Base-by-base conservation (phyloP, 2,113 vertebrate species). In the Forbesichthys agassizii region DNA sequence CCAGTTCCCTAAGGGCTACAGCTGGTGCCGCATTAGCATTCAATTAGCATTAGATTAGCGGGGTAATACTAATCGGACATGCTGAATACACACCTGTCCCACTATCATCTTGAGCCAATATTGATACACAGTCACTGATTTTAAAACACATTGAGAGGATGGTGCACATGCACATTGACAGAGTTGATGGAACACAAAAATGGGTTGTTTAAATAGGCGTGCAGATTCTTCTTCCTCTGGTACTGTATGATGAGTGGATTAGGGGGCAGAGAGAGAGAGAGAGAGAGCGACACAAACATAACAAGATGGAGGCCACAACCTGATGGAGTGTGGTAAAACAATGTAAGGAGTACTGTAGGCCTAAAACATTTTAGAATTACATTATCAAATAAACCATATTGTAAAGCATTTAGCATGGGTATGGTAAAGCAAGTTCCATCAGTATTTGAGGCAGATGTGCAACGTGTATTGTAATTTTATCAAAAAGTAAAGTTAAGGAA, bases 11-110 rank as follows among this genome's bases (percentile, higher is more conserved):
- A 27, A 49, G 68, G 68, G 59, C 61, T 49, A 63, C 48, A 56
- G 11, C 62, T 53, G 65, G 67, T 73, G 61, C 63, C 48, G 80
- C 69, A 85, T 78, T 78, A 78, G 77, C 77, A 80, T 80, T 48
- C 64, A 66, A 81, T 79, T 78, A 74, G 77, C 79, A 82, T 82
- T 68, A 72, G 46, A 68, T 84, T 42, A 78, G 51, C 66, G 79
- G 58, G 63, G 55, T 20, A 11, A 53, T 74, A 66, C 66, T 42
- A 72, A 20, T 0, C 14, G 11, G 65, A 68, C 71, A 77, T 14
- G 1, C 64, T 68, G 59, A 78, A 81, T 70, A 53, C 18, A 33
- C 71, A 79, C 70, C 76, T 75, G 71, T 75, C 72, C 77, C 47
- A 62, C 61, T 53, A n/a, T 55, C 67, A 75, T 67, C 69, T 16